Evolutionary conservation across 1,140 invertebrate genomes (phyloP), one percentile per base, ranked within the genome.

Genomic region (Melipona quadrifasciata): DNA sequence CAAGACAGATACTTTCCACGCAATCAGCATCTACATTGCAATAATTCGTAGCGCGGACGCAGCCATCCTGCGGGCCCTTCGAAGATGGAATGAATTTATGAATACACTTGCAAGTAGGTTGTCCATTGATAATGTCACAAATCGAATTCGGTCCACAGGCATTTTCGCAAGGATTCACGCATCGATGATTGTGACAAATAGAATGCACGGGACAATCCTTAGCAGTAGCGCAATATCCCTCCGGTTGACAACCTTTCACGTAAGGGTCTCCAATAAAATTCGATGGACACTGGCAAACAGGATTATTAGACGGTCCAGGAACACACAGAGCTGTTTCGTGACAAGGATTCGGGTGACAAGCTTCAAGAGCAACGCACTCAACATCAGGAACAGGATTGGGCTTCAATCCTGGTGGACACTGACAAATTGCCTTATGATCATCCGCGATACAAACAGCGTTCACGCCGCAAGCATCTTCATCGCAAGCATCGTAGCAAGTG

Each of bases 401-500:
- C 90, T 95, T 95, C 90, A 96, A 98, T 3, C 98, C 98, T 27
- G 97, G 96, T 39, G 97, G 97, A 92, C 98, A 99, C 90, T 97
- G 97, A 90, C 98, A 99, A 5, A 96, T 96, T 4, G 97, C 96
- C 90, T 96, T 96, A 91, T 98, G 98, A 91, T 97, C 96, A 92
- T 98, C 97, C 19, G 97, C 96, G 85, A 98, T 96, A 92, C 98
- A 99, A 67, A 99, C 97, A 17, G 98, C 97, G 94, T 98, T 98
- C 51, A 96, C 96, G 2, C 98, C 98, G 91, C 98, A 99, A 14
- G 97, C 96, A 88, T 97, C 96, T 91, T 97, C 96, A 83, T 96
- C 96, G 92, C 98, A 98, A 24, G 97, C 97, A 92, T 98, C 96
- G 84, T 96, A 96, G 88, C 98, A 98, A n/a, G 96, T 97, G 91